Evolutionary conservation across 2,113 vertebrate species (phyloP).

Genomic region (Bombycilla garrulus): DNA sequence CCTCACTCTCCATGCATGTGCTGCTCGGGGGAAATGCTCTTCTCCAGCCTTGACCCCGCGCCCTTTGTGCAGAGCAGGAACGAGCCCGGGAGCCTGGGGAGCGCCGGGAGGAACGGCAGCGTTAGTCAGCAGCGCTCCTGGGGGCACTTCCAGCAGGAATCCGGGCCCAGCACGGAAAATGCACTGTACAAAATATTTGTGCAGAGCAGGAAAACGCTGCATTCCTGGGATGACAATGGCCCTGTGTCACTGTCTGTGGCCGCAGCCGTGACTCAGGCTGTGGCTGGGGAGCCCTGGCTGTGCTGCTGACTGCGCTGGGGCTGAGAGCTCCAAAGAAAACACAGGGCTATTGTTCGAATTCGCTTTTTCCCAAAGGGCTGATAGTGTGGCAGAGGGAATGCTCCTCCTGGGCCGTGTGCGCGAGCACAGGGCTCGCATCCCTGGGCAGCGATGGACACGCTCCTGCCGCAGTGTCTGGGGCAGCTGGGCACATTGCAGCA

Average conservation of each 20-base stretch:
- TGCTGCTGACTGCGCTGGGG: background rate
- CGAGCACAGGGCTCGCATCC: background rate
- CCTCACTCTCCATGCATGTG: background rate
- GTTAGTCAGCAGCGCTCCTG: conserved; percentile 23
- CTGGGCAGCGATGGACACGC: background rate
- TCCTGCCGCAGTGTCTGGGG: background rate
- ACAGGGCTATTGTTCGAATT: background rate
- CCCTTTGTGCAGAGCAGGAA: background rate
- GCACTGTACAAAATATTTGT: conserved; percentile 38
- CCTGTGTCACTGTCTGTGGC: conserved; percentile 63
- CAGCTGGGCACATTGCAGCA: background rate
- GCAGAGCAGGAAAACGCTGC: conserved; percentile 39
- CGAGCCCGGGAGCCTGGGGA: background rate
- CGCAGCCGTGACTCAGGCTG: conserved; percentile 51
- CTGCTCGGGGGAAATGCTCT: background rate
- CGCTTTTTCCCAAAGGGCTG: background rate
- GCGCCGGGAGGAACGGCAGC: background rate
- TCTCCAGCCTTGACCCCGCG: background rate
- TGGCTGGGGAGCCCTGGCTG: background rate
- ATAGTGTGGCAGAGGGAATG: background rate
- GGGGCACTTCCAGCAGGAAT: background rate
- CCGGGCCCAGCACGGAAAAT: background rate
- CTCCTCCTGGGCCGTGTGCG: background rate
- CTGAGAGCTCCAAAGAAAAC: conserved; percentile 19
- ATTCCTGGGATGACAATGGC: conserved; percentile 61